Evolutionary conservation across 64 coral and sea anemone genomes (phyloP), one percentile per base, ranked within the genome.

Genomic region (Astreopora myriophthalma): DNA sequence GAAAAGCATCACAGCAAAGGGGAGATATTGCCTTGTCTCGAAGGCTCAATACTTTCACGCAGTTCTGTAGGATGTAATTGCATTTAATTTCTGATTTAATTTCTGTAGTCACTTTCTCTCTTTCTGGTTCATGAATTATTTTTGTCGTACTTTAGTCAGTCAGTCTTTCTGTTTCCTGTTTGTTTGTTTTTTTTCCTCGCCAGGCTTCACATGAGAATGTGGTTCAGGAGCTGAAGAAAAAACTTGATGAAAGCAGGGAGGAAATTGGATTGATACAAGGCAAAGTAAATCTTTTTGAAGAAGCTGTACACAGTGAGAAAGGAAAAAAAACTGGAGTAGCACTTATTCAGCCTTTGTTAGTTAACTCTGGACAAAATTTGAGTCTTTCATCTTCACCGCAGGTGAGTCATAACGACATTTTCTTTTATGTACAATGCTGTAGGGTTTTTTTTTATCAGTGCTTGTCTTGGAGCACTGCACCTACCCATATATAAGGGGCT

Each of bases 151-250:
- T 26, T 66, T 24, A 66, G 8, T 66, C 27, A 0, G 0, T 24
- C 27, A 66, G n/a, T 66, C 27, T 27, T 32, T 34, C 13, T 14
- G 26, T 33, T 31, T 16, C 13, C 6, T 25, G 16, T 73, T 34
- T 36, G 12, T 38, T 20, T 36, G 19, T 20, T n/a, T 38, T 73
- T 37, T 22, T 22, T 35, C 1, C 7, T 17, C 61, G 6, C 0
- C 38, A 83, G 79, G 57, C 79, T 63, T 83, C 79, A 14, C 79
- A 83, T 37, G 79, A 83, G 61, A 25, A 38, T 83, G 52, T 83
- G 28, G 79, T 83, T 9, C 79, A 64, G n/a, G 31, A 83, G 57
- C 52, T 83, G 1, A 83, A 83, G 55, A 30, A 83, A 11, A 83
- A 64, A 34, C 51, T 83, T 5, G 79, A 65, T 25, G 10, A 39